Evolutionary conservation across 2,113 vertebrate species (phyloP).

Genomic region (Scomber scombrus): DNA sequence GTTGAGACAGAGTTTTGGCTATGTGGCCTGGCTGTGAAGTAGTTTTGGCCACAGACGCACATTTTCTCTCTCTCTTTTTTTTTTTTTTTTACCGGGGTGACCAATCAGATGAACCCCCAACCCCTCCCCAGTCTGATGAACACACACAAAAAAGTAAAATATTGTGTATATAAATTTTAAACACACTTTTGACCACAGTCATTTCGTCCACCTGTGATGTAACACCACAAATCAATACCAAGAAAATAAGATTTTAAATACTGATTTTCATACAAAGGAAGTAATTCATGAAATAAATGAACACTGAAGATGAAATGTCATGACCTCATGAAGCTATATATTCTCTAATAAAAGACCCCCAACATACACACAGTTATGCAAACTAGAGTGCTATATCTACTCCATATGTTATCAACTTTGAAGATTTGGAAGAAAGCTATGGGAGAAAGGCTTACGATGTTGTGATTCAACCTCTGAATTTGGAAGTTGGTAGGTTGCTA

Average conservation of each 20-base stretch:
- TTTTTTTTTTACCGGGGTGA: conserved; percentile 7
- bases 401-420: conserved; percentile 15
- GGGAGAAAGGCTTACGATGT: conserved; percentile 11
- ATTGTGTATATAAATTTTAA: conserved; percentile 43
- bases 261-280: conserved; percentile 46
- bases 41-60: conserved; percentile 41
- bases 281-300: conserved; percentile 41
- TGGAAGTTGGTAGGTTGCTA: conserved; percentile 47
- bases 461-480: conserved; percentile 18
- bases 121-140: neutral
- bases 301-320: conserved; percentile 11
- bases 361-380: conserved; percentile 49
- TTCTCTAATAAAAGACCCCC: conserved; percentile 15
- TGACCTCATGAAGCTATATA: conserved; percentile 53
- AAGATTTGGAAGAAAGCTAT: conserved; percentile 36
- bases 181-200: conserved; percentile 31
- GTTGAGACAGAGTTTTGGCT: conserved; percentile 58
- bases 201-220: conserved; percentile 16
- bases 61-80: neutral
- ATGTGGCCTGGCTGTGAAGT: conserved; percentile 60
- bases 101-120: conserved; percentile 28
- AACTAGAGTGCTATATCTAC: conserved; percentile 28
- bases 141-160: conserved; percentile 42
- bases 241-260: conserved; percentile 44
- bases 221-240: conserved; percentile 53